Evolutionary conservation across 2,888 invertebrate genomes (phyloP).

Genomic region (Lapara coniferarum): DNA sequence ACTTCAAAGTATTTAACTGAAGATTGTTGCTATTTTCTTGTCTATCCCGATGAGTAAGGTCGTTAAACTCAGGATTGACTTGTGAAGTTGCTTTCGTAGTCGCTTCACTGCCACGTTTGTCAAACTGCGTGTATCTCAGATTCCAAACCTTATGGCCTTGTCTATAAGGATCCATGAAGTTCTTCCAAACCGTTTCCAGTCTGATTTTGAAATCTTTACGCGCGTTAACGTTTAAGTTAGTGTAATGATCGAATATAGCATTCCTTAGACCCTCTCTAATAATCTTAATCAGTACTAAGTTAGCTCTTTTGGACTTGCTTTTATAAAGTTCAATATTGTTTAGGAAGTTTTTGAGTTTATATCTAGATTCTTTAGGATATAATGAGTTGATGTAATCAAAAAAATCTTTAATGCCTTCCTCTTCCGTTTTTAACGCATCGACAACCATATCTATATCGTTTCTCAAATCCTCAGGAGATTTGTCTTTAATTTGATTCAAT

Average conservation of each 20-base stretch:
- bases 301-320: constrained; percentile 37
- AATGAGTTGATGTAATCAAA: constrained; percentile 52
- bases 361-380: constrained; percentile 41
- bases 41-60: background rate
- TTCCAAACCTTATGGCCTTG: constrained; percentile 26
- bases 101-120: constrained; percentile 12
- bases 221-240: constrained; percentile 42
- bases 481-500: constrained; percentile 40
- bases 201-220: constrained; percentile 42
- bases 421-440: constrained; percentile 30
- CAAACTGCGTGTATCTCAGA: constrained; percentile 24
- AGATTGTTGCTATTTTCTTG: background rate
- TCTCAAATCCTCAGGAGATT: constrained; percentile 40
- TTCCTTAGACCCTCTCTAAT: constrained; percentile 45
- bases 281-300: constrained; percentile 41
- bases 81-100: background rate
- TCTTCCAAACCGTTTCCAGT: constrained; percentile 40
- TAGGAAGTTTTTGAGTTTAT: constrained; percentile 44
- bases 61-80: background rate
- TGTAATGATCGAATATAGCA: constrained; percentile 55
- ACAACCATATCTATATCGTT: constrained; percentile 36
- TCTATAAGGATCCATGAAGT: constrained; percentile 26
- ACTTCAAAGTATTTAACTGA: background rate
- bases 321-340: constrained; percentile 45
- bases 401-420: constrained; percentile 35